Evolutionary conservation across 2,888 invertebrate species (phyloP).

Genomic region (Miltochrista miniata): DNA sequence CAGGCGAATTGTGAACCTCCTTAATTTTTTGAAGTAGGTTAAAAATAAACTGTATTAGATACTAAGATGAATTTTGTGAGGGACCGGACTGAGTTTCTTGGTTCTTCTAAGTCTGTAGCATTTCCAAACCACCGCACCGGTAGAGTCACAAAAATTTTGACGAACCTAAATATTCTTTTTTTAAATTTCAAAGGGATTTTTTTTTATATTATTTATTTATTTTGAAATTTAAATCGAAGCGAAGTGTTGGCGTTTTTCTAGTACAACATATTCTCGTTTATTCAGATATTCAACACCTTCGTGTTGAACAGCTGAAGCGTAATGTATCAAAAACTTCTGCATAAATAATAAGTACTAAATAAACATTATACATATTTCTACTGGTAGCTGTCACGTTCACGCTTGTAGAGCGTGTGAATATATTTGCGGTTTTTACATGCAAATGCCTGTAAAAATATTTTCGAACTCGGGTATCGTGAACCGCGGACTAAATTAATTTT

Average conservation of each 20-base stretch:
- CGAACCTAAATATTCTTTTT: too few relatives aligned
- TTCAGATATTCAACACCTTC: neutral
- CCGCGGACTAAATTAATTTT: conserved; percentile 9
- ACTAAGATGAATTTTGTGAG: too few relatives aligned
- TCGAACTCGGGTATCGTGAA: conserved; percentile 17
- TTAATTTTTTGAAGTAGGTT: too few relatives aligned
- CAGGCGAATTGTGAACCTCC: too few relatives aligned
- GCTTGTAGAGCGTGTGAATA: conserved; percentile 20
- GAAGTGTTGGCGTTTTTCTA: neutral
- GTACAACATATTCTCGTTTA: neutral
- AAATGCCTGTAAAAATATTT: conserved; percentile 19
- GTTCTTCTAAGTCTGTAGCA: too few relatives aligned
- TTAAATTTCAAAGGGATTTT: too few relatives aligned
- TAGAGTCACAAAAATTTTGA: too few relatives aligned
- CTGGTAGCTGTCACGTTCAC: conserved; percentile 7
- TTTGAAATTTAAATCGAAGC: too few relatives aligned
- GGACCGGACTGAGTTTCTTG: too few relatives aligned
- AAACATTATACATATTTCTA: neutral
- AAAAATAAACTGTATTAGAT: too few relatives aligned
- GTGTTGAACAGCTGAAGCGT: neutral
- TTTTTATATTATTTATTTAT: too few relatives aligned
- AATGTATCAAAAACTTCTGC: neutral
- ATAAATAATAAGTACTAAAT: conserved; percentile 1
- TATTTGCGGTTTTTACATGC: conserved; percentile 14
- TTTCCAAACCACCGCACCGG: too few relatives aligned